Evolutionary conservation across 2,797 vertebrate species (phyloP), one percentile per base, ranked within the genome.

Genomic region (Acipenser transmontanus): DNA sequence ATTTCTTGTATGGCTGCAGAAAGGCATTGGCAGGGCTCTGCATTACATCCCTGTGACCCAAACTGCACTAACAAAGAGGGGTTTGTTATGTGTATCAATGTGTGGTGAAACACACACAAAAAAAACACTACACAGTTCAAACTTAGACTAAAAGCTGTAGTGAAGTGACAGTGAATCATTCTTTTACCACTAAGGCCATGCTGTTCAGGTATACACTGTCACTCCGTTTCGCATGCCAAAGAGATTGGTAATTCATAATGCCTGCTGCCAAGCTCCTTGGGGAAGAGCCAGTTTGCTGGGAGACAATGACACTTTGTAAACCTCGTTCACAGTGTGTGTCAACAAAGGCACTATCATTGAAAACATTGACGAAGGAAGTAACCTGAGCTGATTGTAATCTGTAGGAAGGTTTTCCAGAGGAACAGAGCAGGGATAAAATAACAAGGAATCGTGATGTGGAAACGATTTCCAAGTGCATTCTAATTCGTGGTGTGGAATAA

Each of bases 301-400:
- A 82, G 86, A 90, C 89, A 89, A 88, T 83, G 81, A 76, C 66
- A 75, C 83, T 81, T 79, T 89, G 83, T 88, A 76, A 78, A 70
- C 72, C 67, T 70, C 72, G 72, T 65, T 68, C 63, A 66, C 50
- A 50, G 50, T 76, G 77, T 81, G 76, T 77, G 77, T 85, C 77
- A 80, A 80, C 78, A 78, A 4, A 83, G 76, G 76, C 77, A 77
- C 73, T 82, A 86, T 68, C 83, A 50, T 67, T 63, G 47, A 66
- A 63, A 64, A 65, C 9, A 49, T 52, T 59, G 17, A 8, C 20
- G 67, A 68, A 54, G 63, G 66, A 70, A 70, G 64, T 59, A 63
- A 59, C 8, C 7, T 8, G n/a, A 66, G 52, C 50, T 57, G 12
- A n/a, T 14, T 57, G 2, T 34, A 34, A 34, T 34, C 34, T 34